These are phyloP conservation scores for Rhabdomys pumilio DNA, from an alignment of 2,797 vertebrate genomes.

Conservation along the genomic window DNA sequence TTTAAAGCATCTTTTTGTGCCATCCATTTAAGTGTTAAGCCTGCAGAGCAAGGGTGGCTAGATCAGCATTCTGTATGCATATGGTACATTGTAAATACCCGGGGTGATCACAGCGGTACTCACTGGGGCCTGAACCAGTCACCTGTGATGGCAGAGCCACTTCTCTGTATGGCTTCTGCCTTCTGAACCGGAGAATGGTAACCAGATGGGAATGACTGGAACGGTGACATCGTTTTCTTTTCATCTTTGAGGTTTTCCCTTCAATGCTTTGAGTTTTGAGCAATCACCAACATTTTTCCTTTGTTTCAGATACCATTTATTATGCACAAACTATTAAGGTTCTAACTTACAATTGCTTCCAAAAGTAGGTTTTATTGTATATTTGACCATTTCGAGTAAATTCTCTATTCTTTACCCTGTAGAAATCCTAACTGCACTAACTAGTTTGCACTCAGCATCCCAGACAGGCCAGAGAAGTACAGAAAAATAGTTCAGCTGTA, in stretches of 20 bases:
- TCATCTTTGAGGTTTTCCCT: conserved; percentile 71
- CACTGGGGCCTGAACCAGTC: conserved; percentile 42
- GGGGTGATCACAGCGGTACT: background rate
- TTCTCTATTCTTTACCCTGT: background rate
- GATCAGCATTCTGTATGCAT: background rate
- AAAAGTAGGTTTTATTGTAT: conserved; percentile 30
- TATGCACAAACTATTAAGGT: background rate
- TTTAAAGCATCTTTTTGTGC: background rate
- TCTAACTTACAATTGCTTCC: conserved; percentile 40
- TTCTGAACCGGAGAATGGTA: conserved; percentile 16
- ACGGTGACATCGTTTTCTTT: conserved; percentile 66
- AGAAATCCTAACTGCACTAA: conserved; percentile 4
- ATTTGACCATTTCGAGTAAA: conserved; percentile 26
- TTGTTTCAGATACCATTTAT: conserved; percentile 54
- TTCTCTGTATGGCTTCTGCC: conserved; percentile 38
- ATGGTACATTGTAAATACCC: background rate
- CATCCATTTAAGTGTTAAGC: conserved; percentile 5
- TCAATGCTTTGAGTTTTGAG: conserved; percentile 66
- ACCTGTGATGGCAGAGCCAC: conserved; percentile 2
- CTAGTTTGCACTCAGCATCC: background rate
- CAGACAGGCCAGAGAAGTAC: conserved; percentile 7
- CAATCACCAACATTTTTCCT: conserved; percentile 54
- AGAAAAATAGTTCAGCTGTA: conserved; percentile 30
- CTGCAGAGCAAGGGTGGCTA: background rate
- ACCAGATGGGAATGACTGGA: conserved; percentile 70